A percentile compares a stretch with the other conserved stretches of the same genome.
These are phyloP conservation scores for Callaeas wilsoni DNA, from an alignment of 2,113 vertebrate species.

Conservation along the genomic window DNA sequence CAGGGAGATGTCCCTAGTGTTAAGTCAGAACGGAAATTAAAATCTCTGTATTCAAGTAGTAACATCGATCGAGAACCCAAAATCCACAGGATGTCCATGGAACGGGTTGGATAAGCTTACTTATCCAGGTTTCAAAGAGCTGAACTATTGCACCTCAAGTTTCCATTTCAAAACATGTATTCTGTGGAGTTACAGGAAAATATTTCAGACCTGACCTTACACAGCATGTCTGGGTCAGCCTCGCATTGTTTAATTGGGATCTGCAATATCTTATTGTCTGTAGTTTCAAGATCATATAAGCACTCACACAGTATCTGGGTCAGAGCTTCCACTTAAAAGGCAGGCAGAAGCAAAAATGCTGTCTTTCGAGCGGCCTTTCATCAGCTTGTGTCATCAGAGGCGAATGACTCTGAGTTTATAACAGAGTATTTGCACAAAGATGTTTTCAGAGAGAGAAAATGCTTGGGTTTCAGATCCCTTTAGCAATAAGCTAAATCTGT, in stretches of 20 bases:
- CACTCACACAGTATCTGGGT: constrained; percentile 24
- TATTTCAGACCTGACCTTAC: constrained; percentile 9
- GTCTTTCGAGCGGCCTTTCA: constrained; percentile 7
- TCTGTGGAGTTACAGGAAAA: not conserved
- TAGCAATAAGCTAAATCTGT: not conserved
- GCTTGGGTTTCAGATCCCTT: not conserved
- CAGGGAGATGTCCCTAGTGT: not conserved
- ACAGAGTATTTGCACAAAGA: not conserved
- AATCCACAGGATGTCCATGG: not conserved
- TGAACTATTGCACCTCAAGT: constrained; percentile 4
- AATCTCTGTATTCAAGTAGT: not conserved
- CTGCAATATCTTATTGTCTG: not conserved
- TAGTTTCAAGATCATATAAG: not conserved
- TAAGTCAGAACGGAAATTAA: not conserved
- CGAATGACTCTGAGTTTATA: not conserved
- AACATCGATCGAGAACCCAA: not conserved
- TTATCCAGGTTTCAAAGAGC: constrained; percentile 7
- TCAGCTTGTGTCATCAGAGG: not conserved
- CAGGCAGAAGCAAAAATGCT: not conserved
- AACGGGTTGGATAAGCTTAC: not conserved
- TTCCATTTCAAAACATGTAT: constrained; percentile 31
- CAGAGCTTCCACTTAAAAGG: constrained; percentile 30
- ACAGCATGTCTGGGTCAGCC: constrained; percentile 14
- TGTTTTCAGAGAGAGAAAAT: not conserved
- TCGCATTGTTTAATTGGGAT: not conserved